Conservation (phyloP, 2,797 vertebrate genomes). For the Lepidocolaptes lacrymiger region DNA sequence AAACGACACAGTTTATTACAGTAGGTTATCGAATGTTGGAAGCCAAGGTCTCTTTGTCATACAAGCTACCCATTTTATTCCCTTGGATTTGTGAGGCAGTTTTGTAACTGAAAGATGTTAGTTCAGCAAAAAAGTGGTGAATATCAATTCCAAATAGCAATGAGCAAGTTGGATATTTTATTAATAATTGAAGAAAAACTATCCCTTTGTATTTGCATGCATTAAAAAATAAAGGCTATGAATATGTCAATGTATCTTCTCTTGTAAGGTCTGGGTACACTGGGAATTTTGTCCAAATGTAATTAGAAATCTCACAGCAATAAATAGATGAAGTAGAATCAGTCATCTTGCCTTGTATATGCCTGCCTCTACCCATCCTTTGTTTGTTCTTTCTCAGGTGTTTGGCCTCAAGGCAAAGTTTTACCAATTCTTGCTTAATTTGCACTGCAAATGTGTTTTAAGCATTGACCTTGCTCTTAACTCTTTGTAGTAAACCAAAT, state of each 20-base stretch:
- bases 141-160: background rate
- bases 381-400: background rate
- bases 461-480: background rate
- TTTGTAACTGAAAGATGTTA: background rate
- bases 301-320: background rate
- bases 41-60: background rate
- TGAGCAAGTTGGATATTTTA: background rate
- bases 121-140: background rate
- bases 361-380: background rate
- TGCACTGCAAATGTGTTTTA: background rate
- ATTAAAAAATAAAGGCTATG: background rate
- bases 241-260: background rate
- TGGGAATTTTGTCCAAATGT: background rate
- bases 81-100: background rate
- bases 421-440: background rate
- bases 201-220: background rate
- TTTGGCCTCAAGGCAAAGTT: conserved; percentile 14
- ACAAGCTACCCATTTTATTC: background rate
- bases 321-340: background rate
- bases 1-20: background rate
- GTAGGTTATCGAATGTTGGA: background rate
- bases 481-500: background rate
- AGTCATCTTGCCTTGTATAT: background rate
- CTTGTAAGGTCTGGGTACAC: background rate
- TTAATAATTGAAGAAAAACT: background rate